Conservation (phyloP, 2,888 invertebrate species). For the Megamerina dolium region DNA sequence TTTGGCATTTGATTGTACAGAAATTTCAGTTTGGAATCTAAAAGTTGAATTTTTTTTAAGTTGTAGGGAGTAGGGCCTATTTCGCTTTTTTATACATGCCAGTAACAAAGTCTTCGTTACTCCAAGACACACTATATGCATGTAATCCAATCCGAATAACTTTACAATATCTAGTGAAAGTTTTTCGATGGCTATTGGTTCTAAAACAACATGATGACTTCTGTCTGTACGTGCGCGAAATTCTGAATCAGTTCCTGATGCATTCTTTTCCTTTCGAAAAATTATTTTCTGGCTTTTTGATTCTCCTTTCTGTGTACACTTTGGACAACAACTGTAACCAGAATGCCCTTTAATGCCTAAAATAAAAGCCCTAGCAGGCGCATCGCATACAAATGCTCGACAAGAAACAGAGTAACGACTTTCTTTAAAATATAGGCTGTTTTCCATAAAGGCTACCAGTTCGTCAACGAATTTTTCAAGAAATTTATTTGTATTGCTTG, state of each 20-base stretch:
- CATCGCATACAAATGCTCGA: conserved; percentile 11
- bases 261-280: conserved; percentile 5
- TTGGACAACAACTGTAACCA: too few relatives aligned
- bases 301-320: conserved; percentile 12
- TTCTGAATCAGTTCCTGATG: conserved; percentile 7
- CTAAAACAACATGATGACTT: conserved; percentile 11
- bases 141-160: conserved; percentile 11
- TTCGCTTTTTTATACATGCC: conserved; percentile 8
- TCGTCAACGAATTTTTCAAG: conserved; percentile 9
- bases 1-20: conserved; percentile 10
- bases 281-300: conserved; percentile 11
- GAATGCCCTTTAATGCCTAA: conserved; percentile 3
- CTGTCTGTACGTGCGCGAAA: conserved; percentile 9
- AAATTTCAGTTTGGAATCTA: conserved; percentile 11
- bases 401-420: conserved; percentile 6
- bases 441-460: conserved; percentile 5
- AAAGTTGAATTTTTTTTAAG: conserved; percentile 3
- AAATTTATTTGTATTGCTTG: conserved; percentile 5
- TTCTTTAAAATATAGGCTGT: conserved; percentile 1
- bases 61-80: conserved; percentile 5
- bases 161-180: conserved; percentile 12
- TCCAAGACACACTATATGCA: conserved; percentile 16
- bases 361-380: conserved; percentile 13
- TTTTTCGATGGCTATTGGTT: conserved; percentile 9
- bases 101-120: conserved; percentile 11